Base-by-base conservation (phyloP, 2,888 invertebrate species). In the Aporophyla lueneburgensis region DNA sequence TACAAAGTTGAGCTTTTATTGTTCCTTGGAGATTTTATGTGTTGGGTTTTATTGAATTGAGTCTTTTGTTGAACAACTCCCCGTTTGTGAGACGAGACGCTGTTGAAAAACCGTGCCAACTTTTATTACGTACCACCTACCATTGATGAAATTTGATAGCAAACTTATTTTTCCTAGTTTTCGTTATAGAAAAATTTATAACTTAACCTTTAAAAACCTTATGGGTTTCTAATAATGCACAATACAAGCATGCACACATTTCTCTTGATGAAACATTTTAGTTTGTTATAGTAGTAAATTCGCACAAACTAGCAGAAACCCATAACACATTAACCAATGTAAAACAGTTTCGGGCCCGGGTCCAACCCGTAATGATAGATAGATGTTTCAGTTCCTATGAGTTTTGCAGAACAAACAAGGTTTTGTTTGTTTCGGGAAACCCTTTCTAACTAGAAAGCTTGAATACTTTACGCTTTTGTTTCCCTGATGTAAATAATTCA, bases 11-110 rank as follows among this genome's bases (percentile, higher is more conserved):
- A 87, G 85, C 87, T 89, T 90, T 91, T 91, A 90, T 89, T 88
- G 89, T 86, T 87, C 90, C 88, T 84, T 69, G 73, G 89, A 89
- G 90, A 88, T 88, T 89, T 88, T 89, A 89, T 88, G 80, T 89
- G 88, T 89, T 86, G 84, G 86, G 79, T 86, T 90, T 92, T 91
- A 91, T 92, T 91, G 91, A 91, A 92, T 92, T 87, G 87, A 89
- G 86, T 88, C 89, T 89, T 89, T 91, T 88, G 89, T 87, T 78
- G 81, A 86, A 74, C 86, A 61, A 68, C 76, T 85, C 78, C 46
- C 74, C 74, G 78, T 75, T 83, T 77, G 76, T 68, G 81, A 53
- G 78, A 73, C 65, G 81, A 53, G 78, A 73, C 65, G 71, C 74
- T 71, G 71, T 71, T 86, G 81, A 78, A 83, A 82, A 76, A 86